phyloP scores from a whole-genome alignment of 2,113 vertebrate genomes.

The Montifringilla adamsi region DNA sequence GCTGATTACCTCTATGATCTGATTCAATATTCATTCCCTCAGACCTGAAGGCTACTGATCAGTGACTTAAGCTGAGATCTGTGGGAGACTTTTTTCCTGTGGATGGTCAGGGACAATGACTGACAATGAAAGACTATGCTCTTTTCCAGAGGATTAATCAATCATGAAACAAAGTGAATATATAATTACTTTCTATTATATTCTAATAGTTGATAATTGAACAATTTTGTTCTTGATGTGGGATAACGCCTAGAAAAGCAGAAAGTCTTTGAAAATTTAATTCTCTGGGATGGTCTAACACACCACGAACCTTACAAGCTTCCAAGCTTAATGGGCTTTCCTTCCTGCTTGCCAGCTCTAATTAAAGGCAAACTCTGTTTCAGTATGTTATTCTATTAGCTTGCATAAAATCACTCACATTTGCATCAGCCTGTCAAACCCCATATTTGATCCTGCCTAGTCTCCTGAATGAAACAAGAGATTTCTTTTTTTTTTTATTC shows the following conservation, averaged over 20 bases:
- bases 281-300: not conserved
- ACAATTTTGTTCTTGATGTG: not conserved
- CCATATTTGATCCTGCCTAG: conserved; percentile 14
- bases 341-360: conserved; percentile 28
- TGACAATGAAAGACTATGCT: not conserved
- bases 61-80: not conserved
- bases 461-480: not conserved
- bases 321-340: not conserved
- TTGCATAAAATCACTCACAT: conserved; percentile 38
- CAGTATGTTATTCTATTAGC: conserved; percentile 17
- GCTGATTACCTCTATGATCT: not conserved
- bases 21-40: not conserved
- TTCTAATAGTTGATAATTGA: not conserved
- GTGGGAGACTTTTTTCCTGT: not conserved
- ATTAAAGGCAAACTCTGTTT: conserved; percentile 6
- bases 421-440: conserved; percentile 24
- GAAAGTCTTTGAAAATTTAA: conserved; percentile 15
- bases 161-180: not conserved
- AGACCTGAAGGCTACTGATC: not conserved
- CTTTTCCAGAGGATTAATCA: not conserved
- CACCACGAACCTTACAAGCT: not conserved
- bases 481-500: conserved; percentile 8
- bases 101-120: not conserved
- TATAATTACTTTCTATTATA: not conserved
- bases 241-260: not conserved